These are phyloP conservation scores for Halictus quadricinctus DNA, from an alignment of 2,888 invertebrate species.

Conservation along the genomic window DNA sequence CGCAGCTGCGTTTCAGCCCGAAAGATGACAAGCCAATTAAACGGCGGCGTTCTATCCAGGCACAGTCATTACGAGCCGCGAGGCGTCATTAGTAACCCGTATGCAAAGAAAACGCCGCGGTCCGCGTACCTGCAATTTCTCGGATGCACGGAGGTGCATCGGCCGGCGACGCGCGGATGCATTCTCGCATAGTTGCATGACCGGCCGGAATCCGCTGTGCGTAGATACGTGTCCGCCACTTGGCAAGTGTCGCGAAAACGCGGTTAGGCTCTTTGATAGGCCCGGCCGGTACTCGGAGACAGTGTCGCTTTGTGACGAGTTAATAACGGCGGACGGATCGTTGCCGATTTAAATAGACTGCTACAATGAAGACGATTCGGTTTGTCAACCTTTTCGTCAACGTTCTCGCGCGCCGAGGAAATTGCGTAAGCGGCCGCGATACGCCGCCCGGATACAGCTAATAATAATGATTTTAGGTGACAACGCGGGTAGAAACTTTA, in stretches of 20 bases:
- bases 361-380: not conserved
- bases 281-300: not conserved
- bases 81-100: slow-evolving; percentile 1
- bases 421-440: not conserved
- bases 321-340: not conserved
- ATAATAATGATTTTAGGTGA: not conserved
- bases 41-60: slow-evolving; percentile 30
- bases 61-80: slow-evolving; percentile 14
- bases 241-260: slow-evolving; percentile 7
- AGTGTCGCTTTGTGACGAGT: slow-evolving; percentile 1
- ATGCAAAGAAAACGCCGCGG: slow-evolving; percentile 28
- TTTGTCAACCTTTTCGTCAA: not conserved
- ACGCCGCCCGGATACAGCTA: not conserved
- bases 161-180: not conserved
- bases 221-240: slow-evolving; percentile 1
- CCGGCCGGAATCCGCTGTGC: not conserved
- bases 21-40: slow-evolving; percentile 60
- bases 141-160: slow-evolving; percentile 18
- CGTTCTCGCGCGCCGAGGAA: not conserved
- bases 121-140: slow-evolving; percentile 17
- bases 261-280: slow-evolving; percentile 2
- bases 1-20: slow-evolving; percentile 38
- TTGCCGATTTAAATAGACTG: not conserved
- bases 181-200: slow-evolving; percentile 29
- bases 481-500: not conserved